These are phyloP conservation scores for Plectrocnemia conspersa DNA, from an alignment of 1,140 invertebrate genomes.

Conservation along the genomic window DNA sequence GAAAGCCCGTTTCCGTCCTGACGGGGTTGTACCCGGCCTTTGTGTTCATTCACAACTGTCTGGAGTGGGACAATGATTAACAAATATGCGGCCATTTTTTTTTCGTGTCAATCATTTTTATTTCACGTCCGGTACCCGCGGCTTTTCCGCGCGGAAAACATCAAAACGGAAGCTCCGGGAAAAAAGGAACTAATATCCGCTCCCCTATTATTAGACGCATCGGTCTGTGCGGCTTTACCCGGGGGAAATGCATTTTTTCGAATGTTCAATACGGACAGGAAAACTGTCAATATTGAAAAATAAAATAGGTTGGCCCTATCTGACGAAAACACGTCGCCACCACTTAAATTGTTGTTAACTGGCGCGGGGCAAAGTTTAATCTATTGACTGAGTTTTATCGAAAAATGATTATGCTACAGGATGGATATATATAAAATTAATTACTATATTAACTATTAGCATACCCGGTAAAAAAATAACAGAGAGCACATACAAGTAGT, in stretches of 20 bases:
- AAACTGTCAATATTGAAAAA: too few relatives aligned
- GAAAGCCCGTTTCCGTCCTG: neutral
- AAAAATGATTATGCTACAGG: too few relatives aligned
- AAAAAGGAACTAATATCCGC: constrained; percentile 21
- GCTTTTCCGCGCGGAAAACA: constrained; percentile 23
- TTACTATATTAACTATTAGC: too few relatives aligned
- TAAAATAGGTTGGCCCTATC: too few relatives aligned
- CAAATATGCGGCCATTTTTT: constrained; percentile 22
- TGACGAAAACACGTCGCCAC: too few relatives aligned
- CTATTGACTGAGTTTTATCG: too few relatives aligned
- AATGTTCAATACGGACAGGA: neutral
- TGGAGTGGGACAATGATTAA: constrained; percentile 24
- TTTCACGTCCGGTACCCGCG: constrained; percentile 19
- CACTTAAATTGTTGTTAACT: too few relatives aligned
- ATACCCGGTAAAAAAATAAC: too few relatives aligned
- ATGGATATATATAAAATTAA: too few relatives aligned
- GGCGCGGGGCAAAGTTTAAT: too few relatives aligned
- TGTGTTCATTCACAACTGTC: constrained; percentile 10
- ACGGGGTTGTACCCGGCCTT: neutral
- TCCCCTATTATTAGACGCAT: constrained; percentile 24
- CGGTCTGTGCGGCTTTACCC: constrained; percentile 4
- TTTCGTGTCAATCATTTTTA: constrained; percentile 27
- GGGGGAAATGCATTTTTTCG: neutral
- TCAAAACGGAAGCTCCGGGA: constrained; percentile 5
- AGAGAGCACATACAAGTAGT: too few relatives aligned